These are phyloP conservation scores for Flexamia atlantica DNA, from an alignment of 2,888 invertebrate species.

Conservation along the genomic window DNA sequence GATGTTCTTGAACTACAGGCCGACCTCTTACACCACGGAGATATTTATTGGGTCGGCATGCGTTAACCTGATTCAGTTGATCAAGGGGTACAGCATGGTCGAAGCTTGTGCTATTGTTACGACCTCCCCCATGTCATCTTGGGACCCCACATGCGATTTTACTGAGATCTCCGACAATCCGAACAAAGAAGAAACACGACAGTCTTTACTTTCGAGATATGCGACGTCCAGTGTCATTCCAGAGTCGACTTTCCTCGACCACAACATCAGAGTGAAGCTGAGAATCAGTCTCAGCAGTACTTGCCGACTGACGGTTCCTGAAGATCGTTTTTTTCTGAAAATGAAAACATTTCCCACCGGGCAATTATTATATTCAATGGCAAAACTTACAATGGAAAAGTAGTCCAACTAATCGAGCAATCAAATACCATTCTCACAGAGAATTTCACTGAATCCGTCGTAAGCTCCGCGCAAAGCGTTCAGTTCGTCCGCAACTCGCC, in stretches of 20 bases:
- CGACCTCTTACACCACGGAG: not conserved
- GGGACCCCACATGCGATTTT: conserved; percentile 7
- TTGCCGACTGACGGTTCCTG: not conserved
- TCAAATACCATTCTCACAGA: not conserved
- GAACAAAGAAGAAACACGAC: not conserved
- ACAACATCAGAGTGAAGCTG: not conserved
- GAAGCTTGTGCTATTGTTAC: conserved; percentile 1
- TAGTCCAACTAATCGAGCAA: not conserved
- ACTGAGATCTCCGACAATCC: not conserved
- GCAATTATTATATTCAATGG: not conserved
- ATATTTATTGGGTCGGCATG: conserved; percentile 21
- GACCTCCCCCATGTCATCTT: not conserved
- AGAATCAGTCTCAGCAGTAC: not conserved
- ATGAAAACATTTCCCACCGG: not conserved
- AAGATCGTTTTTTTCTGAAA: not conserved
- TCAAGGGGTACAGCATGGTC: not conserved
- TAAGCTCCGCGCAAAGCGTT: not conserved
- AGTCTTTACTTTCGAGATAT: not conserved
- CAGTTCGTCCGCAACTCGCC: not conserved
- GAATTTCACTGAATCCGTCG: not conserved
- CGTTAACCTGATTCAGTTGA: conserved; percentile 7
- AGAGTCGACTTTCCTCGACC: not conserved
- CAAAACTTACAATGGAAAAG: not conserved
- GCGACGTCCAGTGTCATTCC: not conserved
- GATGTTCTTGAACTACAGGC: conserved; percentile 28